A percentile compares a stretch with the other conserved stretches of the same genome.
These are phyloP conservation scores for Hirtodrosophila histrioides DNA, from an alignment of 2,888 invertebrate species.

Conservation along the genomic window DNA sequence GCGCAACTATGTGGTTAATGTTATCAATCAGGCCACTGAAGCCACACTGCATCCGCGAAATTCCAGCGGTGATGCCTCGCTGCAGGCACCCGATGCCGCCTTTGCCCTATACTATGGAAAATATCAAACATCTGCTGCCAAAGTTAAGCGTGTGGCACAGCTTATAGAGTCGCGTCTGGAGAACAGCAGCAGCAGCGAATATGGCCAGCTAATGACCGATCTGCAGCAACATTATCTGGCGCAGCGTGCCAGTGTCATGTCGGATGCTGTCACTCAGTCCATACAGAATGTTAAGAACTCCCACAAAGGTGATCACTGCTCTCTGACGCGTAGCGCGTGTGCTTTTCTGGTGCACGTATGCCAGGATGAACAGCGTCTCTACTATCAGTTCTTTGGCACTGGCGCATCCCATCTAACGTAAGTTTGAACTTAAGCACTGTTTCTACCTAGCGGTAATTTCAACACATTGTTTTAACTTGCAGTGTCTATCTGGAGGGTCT, in stretches of 20 bases:
- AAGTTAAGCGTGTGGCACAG: slow-evolving; percentile 91
- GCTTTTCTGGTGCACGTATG: slow-evolving; percentile 96
- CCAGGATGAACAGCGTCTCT: slow-evolving; percentile 96
- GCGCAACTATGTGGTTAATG: slow-evolving; percentile 90
- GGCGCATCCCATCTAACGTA: slow-evolving; percentile 88
- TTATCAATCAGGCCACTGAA: slow-evolving; percentile 91
- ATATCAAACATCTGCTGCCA: slow-evolving; percentile 96
- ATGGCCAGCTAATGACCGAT: slow-evolving; percentile 89
- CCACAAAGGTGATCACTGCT: slow-evolving; percentile 91
- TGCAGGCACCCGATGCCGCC: slow-evolving; percentile 87
- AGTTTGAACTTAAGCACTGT: slow-evolving; percentile 64
- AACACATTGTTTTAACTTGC: slow-evolving; percentile 7
- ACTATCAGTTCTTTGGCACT: slow-evolving; percentile 93
- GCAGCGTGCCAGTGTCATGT: slow-evolving; percentile 89
- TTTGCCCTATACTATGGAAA: slow-evolving; percentile 96
- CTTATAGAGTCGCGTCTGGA: slow-evolving; percentile 92
- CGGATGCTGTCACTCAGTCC: slow-evolving; percentile 89
- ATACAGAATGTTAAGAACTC: slow-evolving; percentile 88
- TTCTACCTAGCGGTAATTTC: neutral
- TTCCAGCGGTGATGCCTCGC: slow-evolving; percentile 42
- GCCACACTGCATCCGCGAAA: slow-evolving; percentile 86
- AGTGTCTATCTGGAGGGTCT: slow-evolving; percentile 93
- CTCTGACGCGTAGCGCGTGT: slow-evolving; percentile 93
- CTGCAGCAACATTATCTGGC: slow-evolving; percentile 93
- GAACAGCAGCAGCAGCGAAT: slow-evolving; percentile 90